Evolutionary conservation across 2,113 vertebrate species (phyloP).

Genomic region (Panurus biarmicus): DNA sequence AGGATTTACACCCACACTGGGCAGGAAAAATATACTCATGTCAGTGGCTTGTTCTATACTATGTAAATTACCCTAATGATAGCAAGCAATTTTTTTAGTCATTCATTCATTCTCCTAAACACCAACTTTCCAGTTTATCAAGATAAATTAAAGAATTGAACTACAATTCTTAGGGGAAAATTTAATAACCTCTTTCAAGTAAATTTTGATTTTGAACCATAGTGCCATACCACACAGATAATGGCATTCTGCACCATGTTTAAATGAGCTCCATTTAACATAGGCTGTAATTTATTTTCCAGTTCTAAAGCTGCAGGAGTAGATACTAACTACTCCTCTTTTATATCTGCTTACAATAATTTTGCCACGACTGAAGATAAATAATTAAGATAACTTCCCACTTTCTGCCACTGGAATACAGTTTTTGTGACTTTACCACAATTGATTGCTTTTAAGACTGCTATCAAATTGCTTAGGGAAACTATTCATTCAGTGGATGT

Average conservation of each 20-base stretch:
- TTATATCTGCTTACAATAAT: background rate
- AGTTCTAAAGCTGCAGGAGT: background rate
- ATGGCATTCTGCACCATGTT: background rate
- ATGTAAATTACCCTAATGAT: background rate
- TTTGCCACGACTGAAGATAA: background rate
- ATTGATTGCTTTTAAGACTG: background rate
- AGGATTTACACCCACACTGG: background rate
- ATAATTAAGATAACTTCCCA: background rate
- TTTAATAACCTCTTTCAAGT: background rate
- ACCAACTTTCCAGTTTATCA: background rate
- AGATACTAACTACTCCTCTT: background rate
- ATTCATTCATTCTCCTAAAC: background rate
- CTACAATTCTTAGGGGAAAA: background rate
- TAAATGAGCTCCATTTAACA: background rate
- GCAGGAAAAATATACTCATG: background rate
- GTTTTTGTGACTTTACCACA: background rate
- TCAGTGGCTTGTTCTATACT: background rate
- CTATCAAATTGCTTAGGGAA: background rate
- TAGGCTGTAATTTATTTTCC: background rate
- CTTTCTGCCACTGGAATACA: background rate
- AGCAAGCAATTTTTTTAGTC: background rate
- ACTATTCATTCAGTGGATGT: conserved; percentile 7
- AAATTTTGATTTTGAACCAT: background rate
- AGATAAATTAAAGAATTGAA: background rate
- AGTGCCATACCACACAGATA: background rate